Evolutionary conservation across 2,113 vertebrate species (phyloP), one percentile per base, ranked within the genome.

Genomic region (Microtus ochrogaster): DNA sequence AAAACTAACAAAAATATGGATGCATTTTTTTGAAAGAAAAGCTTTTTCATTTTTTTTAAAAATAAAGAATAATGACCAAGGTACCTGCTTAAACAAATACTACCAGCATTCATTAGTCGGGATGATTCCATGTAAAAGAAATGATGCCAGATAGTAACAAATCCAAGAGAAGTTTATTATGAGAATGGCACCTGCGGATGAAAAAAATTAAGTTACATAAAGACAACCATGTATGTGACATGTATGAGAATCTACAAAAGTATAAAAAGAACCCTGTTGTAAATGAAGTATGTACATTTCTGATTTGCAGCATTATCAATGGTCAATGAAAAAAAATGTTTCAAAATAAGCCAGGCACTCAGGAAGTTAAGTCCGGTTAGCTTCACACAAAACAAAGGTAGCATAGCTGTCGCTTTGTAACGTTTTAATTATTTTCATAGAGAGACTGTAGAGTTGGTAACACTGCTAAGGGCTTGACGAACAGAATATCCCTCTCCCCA

Each of bases 221-320:
- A 99, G 99, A 99, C 99, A 99, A 99, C 98, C 99, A 99, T 99
- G 99, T 99, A 98, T 99, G 99, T 99, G 99, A 99, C 99, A 99
- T 99, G 99, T 99, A 99, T 99, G 99, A 99, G 98, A 99, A 99
- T 99, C 99, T 99, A 99, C 99, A 99, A 99, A 99, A 99, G 99
- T 99, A 99, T 98, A 99, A 99, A 99, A 99, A 99, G 98, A 99
- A 99, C 99, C 99, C 99, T 99, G 99, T 99, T 99, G 99, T 99
- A 99, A 99, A 99, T 99, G 99, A 99, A 99, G 99, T 99, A 99
- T 99, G 99, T 99, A 99, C 99, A 99, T 98, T 99, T 99, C 98
- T 98, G 99, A 99, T 99, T 99, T 99, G 99, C 99, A 99, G 99
- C 99, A 99, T 99, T 99, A 99, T 99, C 99, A 98, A 99, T 99